Evolutionary conservation across 2,888 invertebrate genomes (phyloP).

Genomic region (Campopleginae sp.): DNA sequence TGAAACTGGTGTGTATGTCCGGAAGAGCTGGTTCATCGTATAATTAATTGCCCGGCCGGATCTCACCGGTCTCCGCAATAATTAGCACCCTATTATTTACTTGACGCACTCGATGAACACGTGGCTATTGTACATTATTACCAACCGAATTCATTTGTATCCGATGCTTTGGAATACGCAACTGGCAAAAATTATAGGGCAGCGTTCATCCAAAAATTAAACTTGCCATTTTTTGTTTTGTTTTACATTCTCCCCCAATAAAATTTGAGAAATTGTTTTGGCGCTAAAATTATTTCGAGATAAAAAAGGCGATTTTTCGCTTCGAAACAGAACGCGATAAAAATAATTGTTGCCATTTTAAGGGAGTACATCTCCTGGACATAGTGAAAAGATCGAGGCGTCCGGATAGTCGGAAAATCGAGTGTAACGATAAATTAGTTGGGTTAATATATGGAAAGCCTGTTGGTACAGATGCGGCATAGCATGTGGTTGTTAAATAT

Average conservation of each 20-base stretch:
- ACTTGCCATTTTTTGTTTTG: too few relatives aligned
- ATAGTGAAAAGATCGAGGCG: background rate
- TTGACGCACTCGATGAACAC: slow-evolving; percentile 51
- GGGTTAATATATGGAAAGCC: background rate
- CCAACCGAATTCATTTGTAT: background rate
- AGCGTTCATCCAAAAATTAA: background rate
- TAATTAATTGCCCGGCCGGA: slow-evolving; percentile 65
- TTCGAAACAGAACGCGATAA: too few relatives aligned
- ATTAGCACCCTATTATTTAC: slow-evolving; percentile 69
- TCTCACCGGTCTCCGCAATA: slow-evolving; percentile 64
- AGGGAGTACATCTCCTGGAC: too few relatives aligned
- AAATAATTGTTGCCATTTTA: too few relatives aligned
- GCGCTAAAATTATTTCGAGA: too few relatives aligned
- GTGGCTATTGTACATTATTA: slow-evolving; percentile 31
- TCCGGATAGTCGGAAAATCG: background rate
- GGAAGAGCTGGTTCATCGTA: slow-evolving; percentile 55
- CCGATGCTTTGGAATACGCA: background rate
- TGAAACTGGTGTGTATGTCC: slow-evolving; percentile 49
- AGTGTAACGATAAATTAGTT: background rate
- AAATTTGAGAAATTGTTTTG: too few relatives aligned
- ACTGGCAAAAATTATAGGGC: background rate
- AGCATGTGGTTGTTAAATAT: background rate
- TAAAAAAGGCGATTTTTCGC: too few relatives aligned
- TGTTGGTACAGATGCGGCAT: background rate
- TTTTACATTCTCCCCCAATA: too few relatives aligned